Conservation (phyloP, 2,797 vertebrate species). For the Linurgus olivaceus region DNA sequence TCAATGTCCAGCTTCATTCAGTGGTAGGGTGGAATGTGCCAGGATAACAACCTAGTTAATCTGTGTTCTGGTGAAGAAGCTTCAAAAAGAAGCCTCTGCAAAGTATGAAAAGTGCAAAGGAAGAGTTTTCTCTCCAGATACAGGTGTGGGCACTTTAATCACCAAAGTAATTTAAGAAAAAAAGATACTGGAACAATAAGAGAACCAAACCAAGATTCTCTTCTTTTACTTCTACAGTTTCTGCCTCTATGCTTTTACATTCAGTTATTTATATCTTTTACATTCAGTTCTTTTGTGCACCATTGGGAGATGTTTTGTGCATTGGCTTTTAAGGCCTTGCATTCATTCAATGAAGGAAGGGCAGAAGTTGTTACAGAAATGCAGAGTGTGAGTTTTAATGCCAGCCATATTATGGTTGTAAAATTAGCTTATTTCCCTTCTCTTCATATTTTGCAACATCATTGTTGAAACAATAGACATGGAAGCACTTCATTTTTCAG, state of each 20-base stretch:
- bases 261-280: not conserved
- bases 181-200: not conserved
- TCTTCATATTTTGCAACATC: not conserved
- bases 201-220: not conserved
- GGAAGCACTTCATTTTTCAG: not conserved
- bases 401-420: not conserved
- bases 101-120: not conserved
- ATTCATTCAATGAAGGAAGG: not conserved
- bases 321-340: not conserved
- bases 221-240: not conserved
- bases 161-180: not conserved
- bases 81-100: not conserved
- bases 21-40: not conserved
- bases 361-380: not conserved
- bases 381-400: not conserved
- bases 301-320: not conserved
- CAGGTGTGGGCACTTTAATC: fast-evolving
- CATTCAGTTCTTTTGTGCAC: not conserved
- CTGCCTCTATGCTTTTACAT: not conserved
- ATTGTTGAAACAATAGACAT: not conserved
- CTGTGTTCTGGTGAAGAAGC: not conserved
- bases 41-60: not conserved
- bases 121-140: not conserved
- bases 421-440: not conserved
- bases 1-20: not conserved